Evolutionary conservation across 2,113 vertebrate genomes (phyloP).

Genomic region (Sinocyclocheilus grahami): DNA sequence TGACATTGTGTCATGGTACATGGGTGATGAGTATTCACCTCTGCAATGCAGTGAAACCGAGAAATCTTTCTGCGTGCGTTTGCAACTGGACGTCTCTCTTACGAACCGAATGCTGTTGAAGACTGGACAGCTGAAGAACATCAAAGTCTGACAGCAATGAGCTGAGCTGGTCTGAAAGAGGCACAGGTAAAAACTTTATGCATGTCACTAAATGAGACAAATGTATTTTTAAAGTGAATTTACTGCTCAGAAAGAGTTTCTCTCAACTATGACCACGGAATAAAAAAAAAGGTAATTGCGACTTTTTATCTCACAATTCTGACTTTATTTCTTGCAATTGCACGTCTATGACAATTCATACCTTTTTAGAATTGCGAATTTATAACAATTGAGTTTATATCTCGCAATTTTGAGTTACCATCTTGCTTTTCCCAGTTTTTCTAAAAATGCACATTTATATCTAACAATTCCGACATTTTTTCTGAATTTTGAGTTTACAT

Average conservation of each 20-base stretch:
- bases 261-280: neutral
- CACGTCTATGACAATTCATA: too few relatives aligned
- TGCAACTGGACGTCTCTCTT: constrained; percentile 82
- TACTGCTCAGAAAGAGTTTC: neutral
- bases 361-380: neutral
- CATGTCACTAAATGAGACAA: neutral
- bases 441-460: too few relatives aligned
- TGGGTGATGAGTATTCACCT: constrained; percentile 74
- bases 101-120: constrained; percentile 86
- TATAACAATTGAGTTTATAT: neutral
- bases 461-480: neutral
- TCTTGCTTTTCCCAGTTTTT: too few relatives aligned
- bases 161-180: constrained; percentile 70
- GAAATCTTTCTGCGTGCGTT: constrained; percentile 83
- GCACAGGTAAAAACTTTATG: neutral
- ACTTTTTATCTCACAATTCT: too few relatives aligned
- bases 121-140: constrained; percentile 82
- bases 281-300: neutral
- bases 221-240: neutral
- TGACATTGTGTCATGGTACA: neutral
- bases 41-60: constrained; percentile 89
- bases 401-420: neutral
- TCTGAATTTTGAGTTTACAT: neutral
- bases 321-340: too few relatives aligned
- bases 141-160: constrained; percentile 89